These are phyloP conservation scores for Mormyrus hasselquistii DNA, from an alignment of 2,797 vertebrate genomes.

Conservation along the genomic window DNA sequence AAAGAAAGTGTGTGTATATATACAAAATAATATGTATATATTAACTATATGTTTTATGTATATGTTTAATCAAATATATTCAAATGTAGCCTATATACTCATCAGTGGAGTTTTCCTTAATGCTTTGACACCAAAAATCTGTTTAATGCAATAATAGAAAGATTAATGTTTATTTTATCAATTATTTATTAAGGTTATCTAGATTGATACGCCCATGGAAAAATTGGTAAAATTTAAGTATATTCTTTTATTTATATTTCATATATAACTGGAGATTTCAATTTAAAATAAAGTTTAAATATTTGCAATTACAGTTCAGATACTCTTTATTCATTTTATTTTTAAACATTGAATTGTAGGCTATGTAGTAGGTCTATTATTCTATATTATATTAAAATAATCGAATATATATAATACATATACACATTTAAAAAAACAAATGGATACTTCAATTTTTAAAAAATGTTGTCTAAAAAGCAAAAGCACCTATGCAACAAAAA, in stretches of 20 bases:
- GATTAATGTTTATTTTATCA: not conserved
- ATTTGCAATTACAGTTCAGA: not conserved
- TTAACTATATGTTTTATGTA: not conserved
- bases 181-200: not conserved
- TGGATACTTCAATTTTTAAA: not conserved
- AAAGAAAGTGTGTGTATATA: not conserved
- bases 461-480: not conserved
- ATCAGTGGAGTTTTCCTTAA: not conserved
- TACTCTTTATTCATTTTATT: not conserved
- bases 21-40: not conserved
- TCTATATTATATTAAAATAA: not conserved
- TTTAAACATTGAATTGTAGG: not conserved
- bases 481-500: not conserved
- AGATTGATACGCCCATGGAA: not conserved
- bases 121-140: not conserved
- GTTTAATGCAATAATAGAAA: not conserved
- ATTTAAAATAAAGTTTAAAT: not conserved
- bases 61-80: not conserved
- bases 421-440: not conserved
- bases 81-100: not conserved
- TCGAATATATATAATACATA: not conserved
- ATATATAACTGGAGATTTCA: not conserved
- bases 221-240: not conserved
- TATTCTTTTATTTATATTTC: not conserved
- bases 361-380: not conserved